These are phyloP conservation scores for Oreotrochilus melanogaster DNA, from an alignment of 2,113 vertebrate genomes.

Conservation along the genomic window DNA sequence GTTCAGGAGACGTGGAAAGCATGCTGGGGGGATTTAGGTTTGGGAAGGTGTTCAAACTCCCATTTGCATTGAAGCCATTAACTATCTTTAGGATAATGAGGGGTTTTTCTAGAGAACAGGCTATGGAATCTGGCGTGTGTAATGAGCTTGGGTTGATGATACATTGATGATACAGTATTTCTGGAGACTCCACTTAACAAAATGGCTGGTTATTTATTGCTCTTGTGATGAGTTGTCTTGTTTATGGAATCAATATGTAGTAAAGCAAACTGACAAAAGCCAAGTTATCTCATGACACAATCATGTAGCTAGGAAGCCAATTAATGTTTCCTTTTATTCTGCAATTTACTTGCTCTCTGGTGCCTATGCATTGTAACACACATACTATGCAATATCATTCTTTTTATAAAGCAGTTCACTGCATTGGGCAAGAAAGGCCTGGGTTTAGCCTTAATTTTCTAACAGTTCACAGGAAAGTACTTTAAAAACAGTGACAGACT, in stretches of 20 bases:
- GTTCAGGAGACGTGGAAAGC: background rate
- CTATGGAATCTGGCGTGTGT: background rate
- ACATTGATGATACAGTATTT: background rate
- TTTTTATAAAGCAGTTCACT: conserved; percentile 29
- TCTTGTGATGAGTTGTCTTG: conserved; percentile 27
- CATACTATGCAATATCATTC: conserved; percentile 43
- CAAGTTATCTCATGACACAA: background rate
- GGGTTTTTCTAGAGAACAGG: background rate
- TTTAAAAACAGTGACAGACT: conserved; percentile 23
- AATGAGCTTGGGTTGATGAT: background rate
- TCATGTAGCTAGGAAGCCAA: conserved; percentile 46
- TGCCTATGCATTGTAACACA: conserved; percentile 56
- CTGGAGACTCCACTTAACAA: background rate
- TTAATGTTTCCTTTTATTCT: conserved; percentile 8
- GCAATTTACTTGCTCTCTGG: conserved; percentile 40
- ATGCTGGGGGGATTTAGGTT: background rate
- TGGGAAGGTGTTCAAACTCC: background rate
- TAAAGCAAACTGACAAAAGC: conserved; percentile 19
- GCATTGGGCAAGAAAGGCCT: conserved; percentile 21
- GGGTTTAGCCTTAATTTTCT: conserved; percentile 53
- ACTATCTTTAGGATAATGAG: background rate
- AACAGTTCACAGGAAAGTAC: conserved; percentile 28
- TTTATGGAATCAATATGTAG: conserved; percentile 7
- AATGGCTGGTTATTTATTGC: background rate
- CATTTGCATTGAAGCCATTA: background rate